Conservation (phyloP, 2,888 invertebrate genomes). For the Ceriagrion tenellum region DNA sequence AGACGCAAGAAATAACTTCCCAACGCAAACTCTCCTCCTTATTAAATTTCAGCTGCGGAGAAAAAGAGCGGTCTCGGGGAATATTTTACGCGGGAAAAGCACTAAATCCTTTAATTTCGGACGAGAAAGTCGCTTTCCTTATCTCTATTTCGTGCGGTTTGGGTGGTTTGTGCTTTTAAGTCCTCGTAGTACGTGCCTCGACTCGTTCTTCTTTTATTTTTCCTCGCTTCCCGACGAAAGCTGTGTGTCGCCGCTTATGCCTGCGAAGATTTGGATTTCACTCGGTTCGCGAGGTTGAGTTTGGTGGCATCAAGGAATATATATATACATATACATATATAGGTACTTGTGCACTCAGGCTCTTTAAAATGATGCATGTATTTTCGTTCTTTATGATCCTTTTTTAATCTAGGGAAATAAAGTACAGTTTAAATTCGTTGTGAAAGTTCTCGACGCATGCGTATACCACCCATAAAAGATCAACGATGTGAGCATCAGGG, state of each 20-base stretch:
- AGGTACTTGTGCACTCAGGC: too few species aligned
- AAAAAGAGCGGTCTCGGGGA: background rate
- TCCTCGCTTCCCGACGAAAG: background rate
- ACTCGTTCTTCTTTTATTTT: background rate
- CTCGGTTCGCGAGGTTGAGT: background rate
- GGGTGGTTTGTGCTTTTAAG: background rate
- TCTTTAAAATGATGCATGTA: too few species aligned
- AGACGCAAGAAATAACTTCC: background rate
- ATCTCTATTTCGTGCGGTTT: background rate
- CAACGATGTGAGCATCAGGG: too few species aligned
- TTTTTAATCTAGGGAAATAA: too few species aligned
- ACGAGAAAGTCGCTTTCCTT: background rate
- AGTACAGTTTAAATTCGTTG: too few species aligned
- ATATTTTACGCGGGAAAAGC: background rate
- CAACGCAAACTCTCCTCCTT: background rate
- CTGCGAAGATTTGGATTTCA: background rate
- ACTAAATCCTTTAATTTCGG: constrained; percentile 22
- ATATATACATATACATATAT: too few species aligned
- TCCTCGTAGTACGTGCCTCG: background rate
- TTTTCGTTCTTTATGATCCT: too few species aligned
- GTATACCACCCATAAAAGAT: too few species aligned
- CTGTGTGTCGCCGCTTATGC: background rate
- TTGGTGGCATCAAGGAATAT: background rate
- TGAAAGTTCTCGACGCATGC: too few species aligned
- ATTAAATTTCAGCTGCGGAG: background rate